phyloP scores from a whole-genome alignment of 2,888 invertebrate species.

The Ormyrus thymus region DNA sequence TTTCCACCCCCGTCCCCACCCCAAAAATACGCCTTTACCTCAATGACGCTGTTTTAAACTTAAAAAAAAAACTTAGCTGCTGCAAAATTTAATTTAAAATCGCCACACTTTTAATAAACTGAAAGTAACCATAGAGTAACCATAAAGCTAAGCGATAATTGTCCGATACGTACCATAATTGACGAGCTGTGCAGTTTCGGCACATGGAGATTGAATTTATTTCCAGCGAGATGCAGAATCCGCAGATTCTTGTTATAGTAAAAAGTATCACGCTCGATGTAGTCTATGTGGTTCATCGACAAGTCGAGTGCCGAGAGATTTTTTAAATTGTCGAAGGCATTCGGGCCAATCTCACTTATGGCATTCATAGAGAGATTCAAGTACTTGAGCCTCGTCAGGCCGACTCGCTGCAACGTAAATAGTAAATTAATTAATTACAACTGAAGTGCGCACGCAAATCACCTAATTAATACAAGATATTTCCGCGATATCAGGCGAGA shows the following conservation, averaged over 20 bases:
- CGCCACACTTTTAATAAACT: too few relatives aligned
- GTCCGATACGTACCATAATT: constrained; percentile 62
- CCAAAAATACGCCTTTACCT: too few relatives aligned
- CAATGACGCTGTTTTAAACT: too few relatives aligned
- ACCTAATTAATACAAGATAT: neutral
- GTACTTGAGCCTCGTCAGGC: constrained; percentile 69
- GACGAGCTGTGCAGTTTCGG: constrained; percentile 65
- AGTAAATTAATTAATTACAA: neutral
- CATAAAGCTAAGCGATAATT: too few relatives aligned
- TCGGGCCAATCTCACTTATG: constrained; percentile 73
- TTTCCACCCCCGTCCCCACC: too few relatives aligned
- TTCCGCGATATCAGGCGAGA: neutral
- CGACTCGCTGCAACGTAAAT: constrained; percentile 63
- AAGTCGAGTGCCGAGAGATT: constrained; percentile 75
- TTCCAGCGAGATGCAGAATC: constrained; percentile 68
- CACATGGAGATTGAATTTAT: constrained; percentile 68
- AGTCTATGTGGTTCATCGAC: constrained; percentile 74
- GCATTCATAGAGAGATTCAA: constrained; percentile 75
- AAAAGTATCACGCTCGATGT: constrained; percentile 74
- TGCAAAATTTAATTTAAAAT: too few relatives aligned
- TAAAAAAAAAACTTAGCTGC: too few relatives aligned
- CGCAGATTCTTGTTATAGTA: constrained; percentile 65
- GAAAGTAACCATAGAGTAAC: too few relatives aligned
- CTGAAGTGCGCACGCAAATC: neutral
- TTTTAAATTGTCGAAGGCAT: constrained; percentile 74